Evolutionary conservation across 92 coral and sea anemone genomes (phyloP).

Genomic region (Pocillopora meandrina): DNA sequence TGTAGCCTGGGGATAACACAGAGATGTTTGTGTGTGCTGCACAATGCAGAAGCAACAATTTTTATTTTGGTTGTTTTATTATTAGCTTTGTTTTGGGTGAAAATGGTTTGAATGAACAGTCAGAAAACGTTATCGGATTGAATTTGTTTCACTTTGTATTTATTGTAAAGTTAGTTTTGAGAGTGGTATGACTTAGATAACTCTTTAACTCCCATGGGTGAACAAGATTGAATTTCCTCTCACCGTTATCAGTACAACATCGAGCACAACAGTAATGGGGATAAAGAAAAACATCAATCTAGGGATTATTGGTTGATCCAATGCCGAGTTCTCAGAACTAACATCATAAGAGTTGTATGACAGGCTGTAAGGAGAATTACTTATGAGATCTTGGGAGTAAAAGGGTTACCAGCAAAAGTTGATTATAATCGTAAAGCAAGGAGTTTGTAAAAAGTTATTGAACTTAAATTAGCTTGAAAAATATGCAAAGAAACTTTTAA

Average conservation of each 20-base stretch:
- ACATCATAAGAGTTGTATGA: no score
- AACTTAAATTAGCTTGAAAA: conserved; percentile 3
- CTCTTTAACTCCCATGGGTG: no score
- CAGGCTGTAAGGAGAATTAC: no score
- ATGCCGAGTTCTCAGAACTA: no score
- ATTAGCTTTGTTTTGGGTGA: background rate
- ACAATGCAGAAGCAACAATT: background rate
- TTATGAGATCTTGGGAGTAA: no score
- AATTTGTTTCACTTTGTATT: conserved; percentile 9
- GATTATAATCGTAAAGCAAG: background rate
- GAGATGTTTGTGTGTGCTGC: background rate
- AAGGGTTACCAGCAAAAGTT: background rate
- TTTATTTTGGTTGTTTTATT: background rate
- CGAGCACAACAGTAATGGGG: no score
- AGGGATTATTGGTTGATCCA: no score
- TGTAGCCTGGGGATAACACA: background rate
- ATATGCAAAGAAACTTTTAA: conserved; percentile 20
- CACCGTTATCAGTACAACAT: background rate
- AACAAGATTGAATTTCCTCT: background rate
- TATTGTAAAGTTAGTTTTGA: conserved; percentile 22
- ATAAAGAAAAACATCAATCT: no score
- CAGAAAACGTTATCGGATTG: background rate
- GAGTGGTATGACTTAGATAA: conserved; percentile 1
- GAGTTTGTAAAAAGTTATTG: conserved; percentile 23
- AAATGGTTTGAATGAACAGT: background rate